Base-by-base conservation (phyloP, 2,888 invertebrate species). In the Ethmia dodecea region DNA sequence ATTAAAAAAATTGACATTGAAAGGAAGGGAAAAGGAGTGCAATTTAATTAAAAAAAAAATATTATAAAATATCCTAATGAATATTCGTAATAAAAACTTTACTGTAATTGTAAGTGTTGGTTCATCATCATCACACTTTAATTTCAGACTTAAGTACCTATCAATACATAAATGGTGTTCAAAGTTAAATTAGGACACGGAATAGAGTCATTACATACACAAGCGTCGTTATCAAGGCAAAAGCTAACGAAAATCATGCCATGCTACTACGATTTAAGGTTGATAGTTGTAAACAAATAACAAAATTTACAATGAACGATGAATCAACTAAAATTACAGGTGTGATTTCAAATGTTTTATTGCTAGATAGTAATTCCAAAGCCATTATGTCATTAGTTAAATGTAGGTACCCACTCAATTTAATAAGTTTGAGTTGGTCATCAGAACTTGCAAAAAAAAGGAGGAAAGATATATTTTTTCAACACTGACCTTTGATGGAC, bases 161-260 rank as follows among this genome's bases (percentile, higher is more conserved):
- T 22, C 3, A 22, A 22, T 22, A 22, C n/a, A n/a, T 22, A 22
- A 3, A 22, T 22, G 8, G 22, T n/a, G n/a, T 22, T 43, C 31
- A 40, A 42, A 43, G 38, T 44, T 44, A 22, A 34, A 38, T 27
- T 37, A 5, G 11, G 40, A 46, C 71, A 70, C 62, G 70, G 40
- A 64, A 70, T 67, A 55, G 43, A 62, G 70, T 60, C 70, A 66
- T 70, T 65, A 69, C 33, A 5, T 11, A 24, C 35, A 33, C 41
- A 37, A 42, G 22, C 40, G 40, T 38, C 39, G 33, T 34, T 34
- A 22, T 22, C 22, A 8, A n/a, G 22, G n/a, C 9, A 22, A 22
- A 22, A 13, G 10, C 15, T 14, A 24, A 2, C 3, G n/a, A 13
- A n/a, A 12, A n/a, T 13, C 15, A 31, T 25, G 5, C 15, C 25